A percentile compares a stretch with the other conserved stretches of the same genome.
These are phyloP conservation scores for Lycophotia porphyrea DNA, from an alignment of 2,888 invertebrate species.

Conservation along the genomic window DNA sequence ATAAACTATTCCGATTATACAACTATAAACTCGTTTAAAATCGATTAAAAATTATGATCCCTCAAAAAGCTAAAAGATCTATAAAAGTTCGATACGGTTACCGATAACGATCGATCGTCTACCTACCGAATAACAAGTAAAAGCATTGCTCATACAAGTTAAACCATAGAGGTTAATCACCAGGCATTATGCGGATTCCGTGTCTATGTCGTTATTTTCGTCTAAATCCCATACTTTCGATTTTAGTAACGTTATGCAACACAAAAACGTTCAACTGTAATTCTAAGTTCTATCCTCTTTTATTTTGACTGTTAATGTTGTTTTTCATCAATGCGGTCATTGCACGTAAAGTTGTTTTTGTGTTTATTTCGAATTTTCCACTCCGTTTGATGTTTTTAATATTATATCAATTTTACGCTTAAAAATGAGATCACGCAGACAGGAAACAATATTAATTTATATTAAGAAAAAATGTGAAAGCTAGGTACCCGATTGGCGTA, in stretches of 20 bases:
- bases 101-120: conserved; percentile 19
- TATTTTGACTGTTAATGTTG: conserved; percentile 60
- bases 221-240: conserved; percentile 73
- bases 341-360: conserved; percentile 55
- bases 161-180: conserved; percentile 55
- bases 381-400: conserved; percentile 47
- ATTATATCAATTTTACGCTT: conserved; percentile 26
- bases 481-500: conserved; percentile 5
- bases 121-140: conserved; percentile 18
- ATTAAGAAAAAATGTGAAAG: conserved; percentile 47
- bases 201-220: conserved; percentile 66
- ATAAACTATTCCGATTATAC: conserved; percentile 6
- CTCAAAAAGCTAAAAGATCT: conserved; percentile 35
- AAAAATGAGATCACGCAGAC: conserved; percentile 26
- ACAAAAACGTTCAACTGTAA: conserved; percentile 69
- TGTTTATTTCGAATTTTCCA: conserved; percentile 46
- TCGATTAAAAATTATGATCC: conserved; percentile 35
- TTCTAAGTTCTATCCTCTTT: conserved; percentile 61
- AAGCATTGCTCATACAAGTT: conserved; percentile 29
- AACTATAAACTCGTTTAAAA: conserved; percentile 29
- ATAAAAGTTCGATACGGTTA: conserved; percentile 37
- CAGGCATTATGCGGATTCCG: conserved; percentile 64
- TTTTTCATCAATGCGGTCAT: conserved; percentile 64
- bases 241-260: conserved; percentile 76
- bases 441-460: conserved; percentile 27